Conservation (phyloP, 2,888 invertebrate genomes). For the Drosophila buzzatii region DNA sequence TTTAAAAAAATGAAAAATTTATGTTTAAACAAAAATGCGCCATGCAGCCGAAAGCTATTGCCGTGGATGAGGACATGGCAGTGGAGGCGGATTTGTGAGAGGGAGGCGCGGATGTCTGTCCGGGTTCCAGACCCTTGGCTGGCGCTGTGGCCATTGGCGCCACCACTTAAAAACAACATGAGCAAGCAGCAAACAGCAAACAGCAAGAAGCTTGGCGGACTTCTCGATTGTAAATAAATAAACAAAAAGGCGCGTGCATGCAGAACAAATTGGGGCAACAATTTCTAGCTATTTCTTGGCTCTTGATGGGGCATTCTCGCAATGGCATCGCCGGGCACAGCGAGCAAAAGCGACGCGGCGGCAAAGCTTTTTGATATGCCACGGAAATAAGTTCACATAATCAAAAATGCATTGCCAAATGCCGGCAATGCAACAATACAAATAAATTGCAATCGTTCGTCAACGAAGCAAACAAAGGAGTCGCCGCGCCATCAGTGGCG, state of each 20-base stretch:
- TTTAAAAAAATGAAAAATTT: slow-evolving; percentile 81
- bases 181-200: slow-evolving; percentile 57
- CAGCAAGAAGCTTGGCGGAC: slow-evolving; percentile 73
- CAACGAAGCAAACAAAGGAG: slow-evolving; percentile 70
- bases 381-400: slow-evolving; percentile 72
- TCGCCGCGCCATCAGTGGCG: slow-evolving; percentile 46
- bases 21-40: slow-evolving; percentile 78
- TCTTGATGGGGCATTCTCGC: slow-evolving; percentile 36
- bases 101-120: not conserved
- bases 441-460: slow-evolving; percentile 80
- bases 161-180: slow-evolving; percentile 80
- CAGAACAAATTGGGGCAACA: slow-evolving; percentile 61
- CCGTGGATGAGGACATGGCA: slow-evolving; percentile 26
- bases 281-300: slow-evolving; percentile 47
- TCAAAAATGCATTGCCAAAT: slow-evolving; percentile 77
- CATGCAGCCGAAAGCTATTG: slow-evolving; percentile 56
- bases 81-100: not conserved
- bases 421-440: slow-evolving; percentile 80
- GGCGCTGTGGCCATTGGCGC: slow-evolving; percentile 72
- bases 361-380: slow-evolving; percentile 65
- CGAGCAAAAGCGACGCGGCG: slow-evolving; percentile 40
- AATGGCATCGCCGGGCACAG: slow-evolving; percentile 4
- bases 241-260: slow-evolving; percentile 47
- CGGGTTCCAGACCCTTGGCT: slow-evolving; percentile 46
- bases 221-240: slow-evolving; percentile 75